Percentiles rank a stretch among this genome's conserved stretches.
Conservation (phyloP, 1,140 invertebrate species). For the Aphaenogaster rudis region DNA sequence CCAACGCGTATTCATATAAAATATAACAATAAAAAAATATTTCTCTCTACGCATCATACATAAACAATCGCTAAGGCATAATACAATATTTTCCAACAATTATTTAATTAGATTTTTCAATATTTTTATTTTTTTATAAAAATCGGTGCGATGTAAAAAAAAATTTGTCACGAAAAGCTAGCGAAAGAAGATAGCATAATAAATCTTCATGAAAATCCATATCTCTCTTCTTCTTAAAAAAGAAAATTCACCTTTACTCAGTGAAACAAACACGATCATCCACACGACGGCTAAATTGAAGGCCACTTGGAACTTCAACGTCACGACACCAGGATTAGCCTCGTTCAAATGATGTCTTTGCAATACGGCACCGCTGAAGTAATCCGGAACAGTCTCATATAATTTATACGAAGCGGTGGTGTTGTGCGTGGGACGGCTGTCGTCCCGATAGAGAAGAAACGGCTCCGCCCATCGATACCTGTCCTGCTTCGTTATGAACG, state of each 20-base stretch:
- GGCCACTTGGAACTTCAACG: constrained; percentile 94
- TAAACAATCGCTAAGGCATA: not conserved
- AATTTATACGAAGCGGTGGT: constrained; percentile 88
- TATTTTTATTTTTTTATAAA: not conserved
- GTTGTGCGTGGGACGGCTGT: constrained; percentile 82
- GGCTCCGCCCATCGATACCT: constrained; percentile 94
- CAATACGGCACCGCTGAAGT: constrained; percentile 93
- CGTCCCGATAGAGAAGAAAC: constrained; percentile 89
- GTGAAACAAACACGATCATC: constrained; percentile 95
- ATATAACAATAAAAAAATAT: not conserved
- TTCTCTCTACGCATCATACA: not conserved
- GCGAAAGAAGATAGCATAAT: not conserved
- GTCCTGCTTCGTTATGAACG: constrained; percentile 94
- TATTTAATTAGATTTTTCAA: not conserved
- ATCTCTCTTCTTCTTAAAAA: not conserved
- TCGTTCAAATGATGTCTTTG: constrained; percentile 90
- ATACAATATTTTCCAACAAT: not conserved
- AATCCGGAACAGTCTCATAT: constrained; percentile 93
- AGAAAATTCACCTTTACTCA: constrained; percentile 91
- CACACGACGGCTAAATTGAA: constrained; percentile 96
- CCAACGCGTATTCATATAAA: not conserved
- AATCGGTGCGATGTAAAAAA: not conserved
- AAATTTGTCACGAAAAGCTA: constrained; percentile 29
- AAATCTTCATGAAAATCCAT: constrained; percentile 4
- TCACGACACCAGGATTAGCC: constrained; percentile 89